Percentiles rank a stretch among this genome's conserved stretches.
Conservation (phyloP, 2,797 vertebrate genomes). For the Dallia pectoralis region DNA sequence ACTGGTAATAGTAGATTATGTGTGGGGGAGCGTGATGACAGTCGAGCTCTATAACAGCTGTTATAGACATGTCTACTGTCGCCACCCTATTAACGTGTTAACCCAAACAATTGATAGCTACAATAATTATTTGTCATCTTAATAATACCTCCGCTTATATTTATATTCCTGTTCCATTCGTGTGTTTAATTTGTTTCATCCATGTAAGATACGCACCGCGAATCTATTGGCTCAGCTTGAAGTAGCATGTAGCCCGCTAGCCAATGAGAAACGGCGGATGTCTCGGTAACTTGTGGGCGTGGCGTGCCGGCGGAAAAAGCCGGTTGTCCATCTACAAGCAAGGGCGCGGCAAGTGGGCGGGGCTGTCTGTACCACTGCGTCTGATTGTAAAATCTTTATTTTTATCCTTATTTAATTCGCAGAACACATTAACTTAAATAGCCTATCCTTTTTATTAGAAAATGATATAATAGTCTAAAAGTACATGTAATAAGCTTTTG, state of each 20-base stretch:
- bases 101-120: too few relatives aligned
- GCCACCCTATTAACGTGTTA: not conserved
- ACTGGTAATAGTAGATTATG: not conserved
- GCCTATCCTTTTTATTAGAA: not conserved
- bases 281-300: conserved; percentile 23
- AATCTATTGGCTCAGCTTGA: conserved; percentile 45
- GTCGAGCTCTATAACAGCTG: not conserved
- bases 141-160: not conserved
- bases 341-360: conserved; percentile 28
- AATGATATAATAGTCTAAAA: not conserved
- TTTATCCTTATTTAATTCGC: not conserved
- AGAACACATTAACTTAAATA: not conserved
- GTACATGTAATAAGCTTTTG: too few relatives aligned
- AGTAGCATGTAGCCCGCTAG: not conserved
- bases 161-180: not conserved
- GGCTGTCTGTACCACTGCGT: not conserved
- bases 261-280: conserved; percentile 43
- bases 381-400: too few relatives aligned
- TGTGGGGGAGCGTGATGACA: not conserved
- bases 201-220: conserved; percentile 46
- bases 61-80: not conserved
- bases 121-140: not conserved
- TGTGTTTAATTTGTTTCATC: conserved; percentile 19
- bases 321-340: conserved; percentile 23
- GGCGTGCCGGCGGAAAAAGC: conserved; percentile 2